Evolutionary conservation across 2,888 invertebrate genomes (phyloP), one percentile per base, ranked within the genome.

Genomic region (Lochmaea capreae): DNA sequence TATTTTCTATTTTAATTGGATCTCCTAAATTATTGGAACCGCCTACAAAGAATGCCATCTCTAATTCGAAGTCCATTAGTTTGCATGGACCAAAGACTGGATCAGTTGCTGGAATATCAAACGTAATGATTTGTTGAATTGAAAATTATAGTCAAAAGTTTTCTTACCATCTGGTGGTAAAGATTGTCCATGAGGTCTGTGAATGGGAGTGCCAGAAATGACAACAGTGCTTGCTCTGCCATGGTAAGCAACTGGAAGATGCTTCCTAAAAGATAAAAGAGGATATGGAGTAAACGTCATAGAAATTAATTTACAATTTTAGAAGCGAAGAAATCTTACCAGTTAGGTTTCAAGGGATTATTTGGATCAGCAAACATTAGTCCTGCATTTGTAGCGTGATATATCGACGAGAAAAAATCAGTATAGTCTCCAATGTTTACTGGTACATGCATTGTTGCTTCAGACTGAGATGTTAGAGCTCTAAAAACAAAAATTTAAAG

Each of bases 361-460:
- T 97, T 97, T 84, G 95, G 95, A 78, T 96, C 95, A 72, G 99
- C 90, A 87, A 99, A 99, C 99, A 99, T 99, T 67, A 93, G 94
- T 49, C 99, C 99, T 26, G 98, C 96, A 88, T 99, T 99, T 54
- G 95, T 96, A 3, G 99, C 99, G 88, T 99, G 99, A 85, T 98
- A 93, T 80, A 96, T 93, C 9, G 99, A 99, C 0, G 99, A 99
- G 87, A 99, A 99, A 88, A 99, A 99, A 87, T 99, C 99, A 0
- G 99, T 99, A 87, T 99, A 99, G 87, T 99, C 99, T 0, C 98
- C 98, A 79, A 99, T 97, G 70, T 91, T 88, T 0, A 95, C 98
- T 1, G 99, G 99, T 16, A 99, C 85, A 86, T 99, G 97, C 95
- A 99, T 95, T 14, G 87, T 90, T 0, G 95, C 96, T 11, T 92